Evolutionary conservation across 2,113 vertebrate species (phyloP).

Genomic region (Tyrannus savana): DNA sequence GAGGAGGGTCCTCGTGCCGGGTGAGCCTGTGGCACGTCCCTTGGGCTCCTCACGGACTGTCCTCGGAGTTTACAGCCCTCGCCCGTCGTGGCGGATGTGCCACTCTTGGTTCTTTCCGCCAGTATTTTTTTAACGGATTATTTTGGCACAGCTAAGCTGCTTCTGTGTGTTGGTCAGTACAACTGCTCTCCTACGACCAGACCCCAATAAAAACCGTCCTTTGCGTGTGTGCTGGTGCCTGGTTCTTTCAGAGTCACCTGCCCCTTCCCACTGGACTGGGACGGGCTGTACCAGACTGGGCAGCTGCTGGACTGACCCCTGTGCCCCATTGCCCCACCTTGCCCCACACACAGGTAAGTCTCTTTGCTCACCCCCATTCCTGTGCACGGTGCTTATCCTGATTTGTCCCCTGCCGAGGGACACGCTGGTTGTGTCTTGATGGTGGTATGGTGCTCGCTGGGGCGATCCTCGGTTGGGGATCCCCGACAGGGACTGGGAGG

Average conservation of each 20-base stretch:
- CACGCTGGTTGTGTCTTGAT: fast-evolving
- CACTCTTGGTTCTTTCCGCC: constrained; percentile 65
- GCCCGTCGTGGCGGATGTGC: neutral
- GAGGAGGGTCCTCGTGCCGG: constrained; percentile 25
- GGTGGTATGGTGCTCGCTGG: fast-evolving
- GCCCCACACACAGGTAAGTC: neutral
- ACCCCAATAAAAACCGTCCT: constrained; percentile 88
- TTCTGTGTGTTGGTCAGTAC: constrained; percentile 77
- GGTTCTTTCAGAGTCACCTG: neutral
- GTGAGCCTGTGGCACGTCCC: constrained; percentile 14
- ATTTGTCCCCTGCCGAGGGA: neutral
- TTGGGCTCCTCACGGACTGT: neutral
- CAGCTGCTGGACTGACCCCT: neutral
- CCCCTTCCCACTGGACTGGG: fast-evolving
- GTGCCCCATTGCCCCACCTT: fast-evolving
- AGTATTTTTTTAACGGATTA: constrained; percentile 57
- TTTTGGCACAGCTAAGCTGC: constrained; percentile 75
- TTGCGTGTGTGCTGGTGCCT: constrained; percentile 62
- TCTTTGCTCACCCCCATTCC: neutral
- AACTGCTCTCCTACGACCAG: constrained; percentile 78
- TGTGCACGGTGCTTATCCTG: fast-evolving
- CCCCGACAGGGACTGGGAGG: neutral
- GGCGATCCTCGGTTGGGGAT: too few relatives aligned
- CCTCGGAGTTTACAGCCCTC: constrained; percentile 48
- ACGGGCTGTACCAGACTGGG: neutral